Evolutionary conservation across 2,888 invertebrate species (phyloP).

Genomic region (Neoscelio sp.): DNA sequence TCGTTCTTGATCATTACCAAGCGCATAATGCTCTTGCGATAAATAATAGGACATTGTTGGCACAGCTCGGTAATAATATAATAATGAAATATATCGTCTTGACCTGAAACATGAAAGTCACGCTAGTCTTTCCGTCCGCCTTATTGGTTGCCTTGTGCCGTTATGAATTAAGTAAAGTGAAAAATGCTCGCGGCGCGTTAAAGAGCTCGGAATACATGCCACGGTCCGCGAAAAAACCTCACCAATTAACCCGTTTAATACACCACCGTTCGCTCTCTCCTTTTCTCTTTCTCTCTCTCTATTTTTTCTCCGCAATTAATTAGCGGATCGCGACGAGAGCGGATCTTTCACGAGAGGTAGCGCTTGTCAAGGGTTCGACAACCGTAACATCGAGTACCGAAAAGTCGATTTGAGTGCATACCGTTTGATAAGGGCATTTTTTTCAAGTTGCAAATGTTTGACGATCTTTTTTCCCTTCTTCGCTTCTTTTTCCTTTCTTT

Average conservation of each 20-base stretch:
- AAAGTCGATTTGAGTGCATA: constrained; percentile 27
- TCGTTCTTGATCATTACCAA: constrained; percentile 53
- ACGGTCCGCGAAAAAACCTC: constrained; percentile 32
- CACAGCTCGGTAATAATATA: constrained; percentile 77
- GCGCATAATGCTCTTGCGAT: constrained; percentile 66
- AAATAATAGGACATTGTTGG: constrained; percentile 65
- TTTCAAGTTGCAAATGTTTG: constrained; percentile 13
- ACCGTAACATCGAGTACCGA: constrained; percentile 51
- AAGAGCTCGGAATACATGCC: constrained; percentile 11
- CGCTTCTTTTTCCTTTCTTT: background rate
- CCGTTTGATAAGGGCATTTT: too few relatives aligned
- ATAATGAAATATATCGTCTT: constrained; percentile 80
- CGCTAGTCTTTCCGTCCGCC: constrained; percentile 77
- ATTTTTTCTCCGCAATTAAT: constrained; percentile 49
- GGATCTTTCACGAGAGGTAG: constrained; percentile 21
- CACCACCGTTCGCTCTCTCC: constrained; percentile 25
- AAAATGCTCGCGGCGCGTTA: constrained; percentile 43
- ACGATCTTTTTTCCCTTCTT: constrained; percentile 12
- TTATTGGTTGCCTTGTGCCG: constrained; percentile 73
- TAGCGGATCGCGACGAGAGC: constrained; percentile 48
- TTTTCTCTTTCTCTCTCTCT: constrained; percentile 8
- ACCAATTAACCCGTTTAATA: constrained; percentile 68
- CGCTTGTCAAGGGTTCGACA: constrained; percentile 41
- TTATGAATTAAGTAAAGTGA: constrained; percentile 47
- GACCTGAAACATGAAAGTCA: constrained; percentile 81